Base-by-base conservation (phyloP, 2,888 invertebrate genomes). In the Acronicta alni region DNA sequence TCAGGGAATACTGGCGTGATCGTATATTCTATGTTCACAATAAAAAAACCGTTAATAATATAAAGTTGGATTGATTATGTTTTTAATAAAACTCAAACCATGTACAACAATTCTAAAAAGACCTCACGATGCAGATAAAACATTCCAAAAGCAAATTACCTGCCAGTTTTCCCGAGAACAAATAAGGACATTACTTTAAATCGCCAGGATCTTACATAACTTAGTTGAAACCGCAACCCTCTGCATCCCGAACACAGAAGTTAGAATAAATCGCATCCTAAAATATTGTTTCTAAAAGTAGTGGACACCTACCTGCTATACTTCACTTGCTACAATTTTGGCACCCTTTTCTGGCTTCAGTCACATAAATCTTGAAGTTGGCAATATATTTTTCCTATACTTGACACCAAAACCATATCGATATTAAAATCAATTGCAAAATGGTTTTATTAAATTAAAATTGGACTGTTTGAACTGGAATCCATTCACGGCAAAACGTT, bases 271-370 rank as follows among this genome's bases (percentile, higher is more conserved):
- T 73, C 49, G 16, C 23, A 39, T 54, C 23, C 37, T 57, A 66
- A 73, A 77, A 66, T 69, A 70, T 77, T 62, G 57, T 69, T 63
- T 61, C 43, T 54, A 44, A 66, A 48, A 64, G 62, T 77, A 63
- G 32, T 46, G 14, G 23, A 16, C 41, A 55, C 41, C 46, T 49
- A 60, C 46, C 35, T 52, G 52, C 43, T 41, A 55, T 51, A 44
- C 20, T 59, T 45, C 42, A 55, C 46, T 55, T 56, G 47, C 58
- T 61, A 55, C 55, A 53, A 71, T 62, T 61, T 66, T 75, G 75
- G 75, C 78, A 77, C 75, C 41, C 58, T 38, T 44, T 59, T 18
- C 67, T 59, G 74, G 71, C 63, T 60, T 49, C 41, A 35, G 37
- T 38, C 20, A 23, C 46, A 77, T 75, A 77, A 75, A 75, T 75